A percentile compares a stretch with the other conserved stretches of the same genome.
phyloP scores from a whole-genome alignment of 2,113 vertebrate species.

The Morone saxatilis region DNA sequence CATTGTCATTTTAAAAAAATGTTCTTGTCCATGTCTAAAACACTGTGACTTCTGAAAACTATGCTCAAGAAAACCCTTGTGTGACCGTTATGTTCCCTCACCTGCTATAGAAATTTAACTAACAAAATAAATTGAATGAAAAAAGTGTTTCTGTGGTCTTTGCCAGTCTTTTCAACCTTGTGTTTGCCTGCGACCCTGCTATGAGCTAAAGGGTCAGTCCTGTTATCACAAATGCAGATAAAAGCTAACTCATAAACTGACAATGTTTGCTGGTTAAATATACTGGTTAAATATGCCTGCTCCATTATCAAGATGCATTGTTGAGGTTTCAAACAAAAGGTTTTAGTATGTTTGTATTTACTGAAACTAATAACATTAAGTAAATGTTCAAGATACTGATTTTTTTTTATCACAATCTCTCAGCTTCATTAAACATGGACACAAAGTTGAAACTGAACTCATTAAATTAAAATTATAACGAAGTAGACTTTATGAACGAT shows the following conservation, averaged over 20 bases:
- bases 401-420: not conserved
- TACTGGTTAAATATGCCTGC: not conserved
- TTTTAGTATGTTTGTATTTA: not conserved
- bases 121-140: conserved; percentile 88
- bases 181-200: conserved; percentile 1
- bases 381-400: not conserved
- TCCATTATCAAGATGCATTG: conserved; percentile 27
- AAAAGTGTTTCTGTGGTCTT: conserved; percentile 55
- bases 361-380: too few relatives aligned
- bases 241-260: conserved; percentile 1
- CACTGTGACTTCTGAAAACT: conserved; percentile 89
- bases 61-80: conserved; percentile 83
- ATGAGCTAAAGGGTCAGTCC: conserved; percentile 1
- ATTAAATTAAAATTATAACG: not conserved
- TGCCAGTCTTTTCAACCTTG: conserved; percentile 36
- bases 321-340: conserved; percentile 24
- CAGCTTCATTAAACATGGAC: not conserved
- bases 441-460: not conserved
- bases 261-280: conserved; percentile 44
- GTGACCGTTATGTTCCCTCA: conserved; percentile 87
- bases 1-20: conserved; percentile 73
- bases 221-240: conserved; percentile 22
- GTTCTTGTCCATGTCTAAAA: conserved; percentile 85
- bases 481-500: too few relatives aligned
- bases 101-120: conserved; percentile 88